phyloP scores from a whole-genome alignment of 1,140 invertebrate genomes.

The Anastrepha obliqua region DNA sequence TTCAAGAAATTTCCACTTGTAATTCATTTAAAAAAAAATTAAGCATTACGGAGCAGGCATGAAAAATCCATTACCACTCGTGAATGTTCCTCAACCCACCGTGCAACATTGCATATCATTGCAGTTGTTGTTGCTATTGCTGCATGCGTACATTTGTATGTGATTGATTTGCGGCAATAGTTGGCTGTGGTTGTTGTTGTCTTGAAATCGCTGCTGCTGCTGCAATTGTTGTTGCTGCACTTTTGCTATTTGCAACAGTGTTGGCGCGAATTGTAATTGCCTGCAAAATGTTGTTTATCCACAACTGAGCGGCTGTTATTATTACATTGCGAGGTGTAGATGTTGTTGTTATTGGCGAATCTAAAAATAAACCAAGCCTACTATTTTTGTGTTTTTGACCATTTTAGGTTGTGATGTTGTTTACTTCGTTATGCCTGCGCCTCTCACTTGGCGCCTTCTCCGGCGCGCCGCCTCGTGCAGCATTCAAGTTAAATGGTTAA shows the following conservation, averaged over 20 bases:
- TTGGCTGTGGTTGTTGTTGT: too few species aligned
- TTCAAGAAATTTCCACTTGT: too few species aligned
- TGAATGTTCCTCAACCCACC: background rate
- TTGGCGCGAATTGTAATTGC: conserved; percentile 15
- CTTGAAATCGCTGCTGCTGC: background rate
- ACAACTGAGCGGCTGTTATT: conserved; percentile 2
- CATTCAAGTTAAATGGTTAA: background rate
- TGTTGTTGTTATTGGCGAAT: conserved; percentile 14
- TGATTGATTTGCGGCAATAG: conserved; percentile 6
- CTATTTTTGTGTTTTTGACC: conserved; percentile 47
- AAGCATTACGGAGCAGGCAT: too few species aligned
- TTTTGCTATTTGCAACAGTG: background rate
- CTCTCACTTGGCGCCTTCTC: background rate
- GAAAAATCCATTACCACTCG: too few species aligned
- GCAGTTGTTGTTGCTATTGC: background rate
- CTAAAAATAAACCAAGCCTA: conserved; percentile 37
- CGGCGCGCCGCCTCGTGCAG: background rate
- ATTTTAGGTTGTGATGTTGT: conserved; percentile 31
- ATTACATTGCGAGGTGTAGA: background rate
- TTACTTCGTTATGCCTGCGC: background rate
- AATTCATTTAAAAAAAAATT: too few species aligned
- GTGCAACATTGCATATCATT: background rate
- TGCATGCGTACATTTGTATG: background rate
- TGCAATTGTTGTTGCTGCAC: conserved; percentile 7
- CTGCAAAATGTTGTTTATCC: conserved; percentile 25